phyloP scores from a whole-genome alignment of 2,797 vertebrate species.

The Tadarida brasiliensis region DNA sequence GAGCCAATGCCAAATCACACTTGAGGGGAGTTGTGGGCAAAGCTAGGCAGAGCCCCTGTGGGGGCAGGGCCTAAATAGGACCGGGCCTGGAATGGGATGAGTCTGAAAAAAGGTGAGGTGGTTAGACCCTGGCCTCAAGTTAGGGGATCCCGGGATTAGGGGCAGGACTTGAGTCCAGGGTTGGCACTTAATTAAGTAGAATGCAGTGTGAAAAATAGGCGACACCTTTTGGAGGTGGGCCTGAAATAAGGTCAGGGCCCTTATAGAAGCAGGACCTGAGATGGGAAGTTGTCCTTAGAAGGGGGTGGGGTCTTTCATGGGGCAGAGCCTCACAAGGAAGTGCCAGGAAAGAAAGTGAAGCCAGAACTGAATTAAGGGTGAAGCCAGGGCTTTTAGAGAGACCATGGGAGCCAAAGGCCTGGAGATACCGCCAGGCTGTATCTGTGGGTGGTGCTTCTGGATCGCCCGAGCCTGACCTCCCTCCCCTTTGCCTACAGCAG shows the following conservation, averaged over 20 bases:
- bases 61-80: background rate
- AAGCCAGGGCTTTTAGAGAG: background rate
- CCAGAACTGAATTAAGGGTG: background rate
- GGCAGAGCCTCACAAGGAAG: background rate
- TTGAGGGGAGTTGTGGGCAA: too few species aligned
- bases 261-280: background rate
- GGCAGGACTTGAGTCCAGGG: background rate
- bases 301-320: background rate
- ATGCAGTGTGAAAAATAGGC: background rate
- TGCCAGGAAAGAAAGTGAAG: background rate
- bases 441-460: background rate
- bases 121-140: background rate
- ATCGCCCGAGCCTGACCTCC: slow-evolving; percentile 77
- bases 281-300: background rate
- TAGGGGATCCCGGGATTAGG: background rate
- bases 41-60: background rate
- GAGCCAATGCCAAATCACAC: background rate
- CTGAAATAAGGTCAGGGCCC: background rate
- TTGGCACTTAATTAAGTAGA: slow-evolving; percentile 11
- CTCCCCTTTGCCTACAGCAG: slow-evolving; percentile 92
- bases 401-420: background rate
- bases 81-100: background rate
- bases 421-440: background rate
- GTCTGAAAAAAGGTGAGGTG: background rate
- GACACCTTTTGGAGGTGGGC: background rate